Base-by-base conservation (phyloP, 2,113 vertebrate species). In the Zapornia atra region DNA sequence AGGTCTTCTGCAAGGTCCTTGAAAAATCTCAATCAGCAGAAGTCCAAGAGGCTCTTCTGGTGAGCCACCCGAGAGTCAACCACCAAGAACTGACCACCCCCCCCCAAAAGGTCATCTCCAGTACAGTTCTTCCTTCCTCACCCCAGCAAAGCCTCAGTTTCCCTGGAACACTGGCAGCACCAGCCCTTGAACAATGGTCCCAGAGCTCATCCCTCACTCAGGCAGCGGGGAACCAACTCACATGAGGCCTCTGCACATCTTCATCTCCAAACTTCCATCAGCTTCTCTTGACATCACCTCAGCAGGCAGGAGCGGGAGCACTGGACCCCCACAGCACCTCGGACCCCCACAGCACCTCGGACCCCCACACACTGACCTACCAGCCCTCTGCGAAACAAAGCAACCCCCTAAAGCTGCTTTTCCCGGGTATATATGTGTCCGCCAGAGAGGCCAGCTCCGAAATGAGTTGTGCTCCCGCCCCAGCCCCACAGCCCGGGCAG, bases 341-440 rank as follows among this genome's bases (percentile, higher is more conserved):
- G 5, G 9, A 8, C 46, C 46, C 9, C 7, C 46, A 38, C 46
- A 20, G n/a, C 46, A 18, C 46, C 46, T 48, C 46, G 5, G 9
- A 8, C 46, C 46, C 9, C 7, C 46, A 38, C 46, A 20, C 18
- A 48, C 44, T 21, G 46, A 9, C 19, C 20, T 9, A 21, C 46
- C 29, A 21, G 33, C 46, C 11, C 10, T 6, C 34, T 2, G 1
- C n/a, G 15, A 21, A 19, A 8, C 44, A n/a, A 6, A 17, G 1
- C 2, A 0, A 24, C 1, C 1, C 19, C 31, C 33, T 5, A 6
- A 0, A 33, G 1, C 12, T 15, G 17, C 5, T 10, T 16, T 46
- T 18, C 3, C 2, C 5, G n/a, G 6, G 11, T 24, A 2, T 7
- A 7, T 3, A 0, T 0, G 11, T 3, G 29, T 12, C 19, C 3